Conservation (phyloP, 2,113 vertebrate genomes). For the Seriola rivoliana region DNA sequence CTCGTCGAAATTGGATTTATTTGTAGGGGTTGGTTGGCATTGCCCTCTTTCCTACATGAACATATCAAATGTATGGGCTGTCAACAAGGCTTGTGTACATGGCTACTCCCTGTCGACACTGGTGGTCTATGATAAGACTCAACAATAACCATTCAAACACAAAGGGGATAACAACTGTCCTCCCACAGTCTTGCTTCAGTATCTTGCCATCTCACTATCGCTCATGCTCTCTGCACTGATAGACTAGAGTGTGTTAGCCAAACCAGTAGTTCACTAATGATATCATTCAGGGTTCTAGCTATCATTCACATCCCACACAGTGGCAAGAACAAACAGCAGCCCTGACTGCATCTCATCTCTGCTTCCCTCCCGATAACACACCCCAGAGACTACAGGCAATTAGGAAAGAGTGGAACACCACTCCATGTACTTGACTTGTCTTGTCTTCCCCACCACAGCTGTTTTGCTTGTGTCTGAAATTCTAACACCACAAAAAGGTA, state of each 20-base stretch:
- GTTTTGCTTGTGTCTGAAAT: slow-evolving; percentile 64
- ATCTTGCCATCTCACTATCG: slow-evolving; percentile 52
- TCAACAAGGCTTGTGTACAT: slow-evolving; percentile 42
- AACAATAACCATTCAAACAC: slow-evolving; percentile 63
- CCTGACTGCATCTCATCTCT: slow-evolving; percentile 74
- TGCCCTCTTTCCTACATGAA: slow-evolving; percentile 23
- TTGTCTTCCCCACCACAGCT: slow-evolving; percentile 50
- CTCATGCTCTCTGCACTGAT: slow-evolving; percentile 54
- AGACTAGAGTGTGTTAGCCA: slow-evolving; percentile 68
- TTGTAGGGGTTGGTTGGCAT: slow-evolving; percentile 10
- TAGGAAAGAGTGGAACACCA: slow-evolving; percentile 69
- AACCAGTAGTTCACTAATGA: slow-evolving; percentile 76
- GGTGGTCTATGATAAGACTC: slow-evolving; percentile 62
- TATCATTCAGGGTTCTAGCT: slow-evolving; percentile 74
- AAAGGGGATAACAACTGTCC: slow-evolving; percentile 66
- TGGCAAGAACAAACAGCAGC: slow-evolving; percentile 72
- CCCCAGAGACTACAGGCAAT: slow-evolving; percentile 79
- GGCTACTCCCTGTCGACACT: slow-evolving; percentile 63
- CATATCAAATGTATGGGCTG: slow-evolving; percentile 41
- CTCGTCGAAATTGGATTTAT: slow-evolving; percentile 15
- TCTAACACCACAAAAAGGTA: slow-evolving; percentile 34
- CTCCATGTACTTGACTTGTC: slow-evolving; percentile 57
- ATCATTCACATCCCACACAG: slow-evolving; percentile 77
- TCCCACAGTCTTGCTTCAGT: slow-evolving; percentile 50
- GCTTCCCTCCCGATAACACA: slow-evolving; percentile 65